A percentile compares a stretch with the other conserved stretches of the same genome.
phyloP scores from a whole-genome alignment of 2,113 vertebrate genomes.

The Rhea americana region DNA sequence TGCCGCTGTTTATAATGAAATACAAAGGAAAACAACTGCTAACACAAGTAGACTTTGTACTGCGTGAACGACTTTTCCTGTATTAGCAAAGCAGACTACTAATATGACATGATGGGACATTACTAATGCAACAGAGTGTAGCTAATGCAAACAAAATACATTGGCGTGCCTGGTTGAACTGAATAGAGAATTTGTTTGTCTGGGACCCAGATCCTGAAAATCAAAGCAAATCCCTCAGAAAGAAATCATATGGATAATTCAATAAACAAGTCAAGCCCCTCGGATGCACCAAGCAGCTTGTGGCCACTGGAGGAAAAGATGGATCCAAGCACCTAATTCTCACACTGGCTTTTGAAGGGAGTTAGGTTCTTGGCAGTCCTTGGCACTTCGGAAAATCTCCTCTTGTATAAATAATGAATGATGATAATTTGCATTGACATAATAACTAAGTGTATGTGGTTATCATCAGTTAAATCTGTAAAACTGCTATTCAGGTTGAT shows the following conservation, averaged over 20 bases:
- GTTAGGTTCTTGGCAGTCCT: background rate
- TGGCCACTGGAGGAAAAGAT: background rate
- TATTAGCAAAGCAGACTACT: conserved; percentile 51
- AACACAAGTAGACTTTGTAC: conserved; percentile 39
- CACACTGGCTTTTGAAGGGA: background rate
- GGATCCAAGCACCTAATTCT: background rate
- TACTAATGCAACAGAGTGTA: conserved; percentile 66
- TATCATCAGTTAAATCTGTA: background rate
- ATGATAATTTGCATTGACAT: conserved; percentile 35
- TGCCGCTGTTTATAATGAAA: conserved; percentile 5
- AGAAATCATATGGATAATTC: background rate
- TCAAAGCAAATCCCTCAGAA: conserved; percentile 30
- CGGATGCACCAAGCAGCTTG: background rate
- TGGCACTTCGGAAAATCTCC: conserved; percentile 4
- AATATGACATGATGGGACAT: conserved; percentile 64
- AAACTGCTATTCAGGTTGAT: background rate
- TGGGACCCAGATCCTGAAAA: conserved; percentile 18
- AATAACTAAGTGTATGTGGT: background rate
- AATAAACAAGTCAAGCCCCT: background rate
- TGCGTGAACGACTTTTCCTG: conserved; percentile 2
- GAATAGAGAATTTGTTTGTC: conserved; percentile 62
- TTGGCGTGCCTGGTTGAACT: conserved; percentile 47
- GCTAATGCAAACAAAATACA: conserved; percentile 66
- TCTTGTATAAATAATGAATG: conserved; percentile 47
- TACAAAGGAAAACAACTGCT: conserved; percentile 35